Evolutionary conservation across 1,140 invertebrate species (phyloP).

Genomic region (Uloborus diversus): DNA sequence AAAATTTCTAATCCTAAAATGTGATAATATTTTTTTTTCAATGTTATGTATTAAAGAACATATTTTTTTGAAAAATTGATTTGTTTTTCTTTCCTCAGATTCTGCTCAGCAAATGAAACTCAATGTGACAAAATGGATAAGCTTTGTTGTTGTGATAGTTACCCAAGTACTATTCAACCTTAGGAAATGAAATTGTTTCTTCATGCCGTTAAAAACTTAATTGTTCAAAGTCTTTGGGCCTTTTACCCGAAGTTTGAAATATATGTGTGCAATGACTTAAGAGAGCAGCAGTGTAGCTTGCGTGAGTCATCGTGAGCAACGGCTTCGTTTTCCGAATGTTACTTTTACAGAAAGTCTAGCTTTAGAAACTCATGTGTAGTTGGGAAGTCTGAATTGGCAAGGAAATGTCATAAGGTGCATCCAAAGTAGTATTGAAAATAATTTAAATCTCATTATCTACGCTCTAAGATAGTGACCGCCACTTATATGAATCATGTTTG

Average conservation of each 20-base stretch:
- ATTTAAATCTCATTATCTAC: no score
- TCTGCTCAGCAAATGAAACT: neutral
- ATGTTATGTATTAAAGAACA: neutral
- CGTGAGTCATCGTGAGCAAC: neutral
- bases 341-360: slow-evolving; percentile 18
- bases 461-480: no score
- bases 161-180: neutral
- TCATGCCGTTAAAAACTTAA: neutral
- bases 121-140: neutral
- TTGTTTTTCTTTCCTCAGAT: slow-evolving; percentile 17
- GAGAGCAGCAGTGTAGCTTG: no score
- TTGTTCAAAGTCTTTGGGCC: neutral
- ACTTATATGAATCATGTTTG: no score
- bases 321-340: neutral
- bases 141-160: slow-evolving; percentile 18
- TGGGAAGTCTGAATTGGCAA: no score
- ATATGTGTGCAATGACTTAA: no score
- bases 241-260: neutral
- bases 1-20: no score
- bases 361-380: no score
- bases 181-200: neutral
- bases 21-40: no score
- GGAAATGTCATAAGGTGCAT: no score
- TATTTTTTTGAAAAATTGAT: neutral
- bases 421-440: no score